Evolutionary conservation across 92 coral and sea anemone species (phyloP), one percentile per base, ranked within the genome.

Genomic region (Heliopora coerulea): DNA sequence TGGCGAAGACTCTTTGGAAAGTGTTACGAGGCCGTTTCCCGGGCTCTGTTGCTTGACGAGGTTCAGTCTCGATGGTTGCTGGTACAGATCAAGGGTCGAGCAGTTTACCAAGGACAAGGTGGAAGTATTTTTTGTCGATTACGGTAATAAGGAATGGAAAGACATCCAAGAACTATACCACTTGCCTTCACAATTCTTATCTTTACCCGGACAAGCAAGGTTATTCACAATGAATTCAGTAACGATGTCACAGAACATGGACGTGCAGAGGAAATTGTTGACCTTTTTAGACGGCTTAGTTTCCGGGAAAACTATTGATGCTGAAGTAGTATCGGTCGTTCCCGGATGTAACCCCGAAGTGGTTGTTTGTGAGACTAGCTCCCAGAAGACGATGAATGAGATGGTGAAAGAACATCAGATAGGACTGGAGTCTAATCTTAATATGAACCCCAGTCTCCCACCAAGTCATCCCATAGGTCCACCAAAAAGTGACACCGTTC

Each of bases 161-260:
- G 37, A 33, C 12, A 3, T 18, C 1, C 30, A 40, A 0, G 85
- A 81, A n/a, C 54, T 81, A 33, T 74, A 34, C 56, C 68, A 74
- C 27, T 72, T 81, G 15, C 85, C 85, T 0, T 39, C 31, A 20
- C 26, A 62, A 58, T 81, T 50, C 54, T 40, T 44, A 11, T 35
- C 49, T 17, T 37, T 81, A 40, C 75, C 85, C n/a, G 66, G 80
- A 8, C 84, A 80, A 62, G 84, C 84, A n/a, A 56, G 68, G 17
- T 21, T n/a, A 35, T 80, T 80, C 40, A 30, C 39, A 14, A 54
- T 80, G 3, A 49, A 44, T 49, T 39, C 65, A 39, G 74, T 80
- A 1, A 28, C 48, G 4, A 23, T 56, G 42, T 25, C 35, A 1
- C 49, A 27, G 26, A 28, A 52, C 13, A 23, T 40, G 14, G 65